These are phyloP conservation scores for Varanus komodoensis DNA, from an alignment of 2,113 vertebrate species.

Conservation along the genomic window DNA sequence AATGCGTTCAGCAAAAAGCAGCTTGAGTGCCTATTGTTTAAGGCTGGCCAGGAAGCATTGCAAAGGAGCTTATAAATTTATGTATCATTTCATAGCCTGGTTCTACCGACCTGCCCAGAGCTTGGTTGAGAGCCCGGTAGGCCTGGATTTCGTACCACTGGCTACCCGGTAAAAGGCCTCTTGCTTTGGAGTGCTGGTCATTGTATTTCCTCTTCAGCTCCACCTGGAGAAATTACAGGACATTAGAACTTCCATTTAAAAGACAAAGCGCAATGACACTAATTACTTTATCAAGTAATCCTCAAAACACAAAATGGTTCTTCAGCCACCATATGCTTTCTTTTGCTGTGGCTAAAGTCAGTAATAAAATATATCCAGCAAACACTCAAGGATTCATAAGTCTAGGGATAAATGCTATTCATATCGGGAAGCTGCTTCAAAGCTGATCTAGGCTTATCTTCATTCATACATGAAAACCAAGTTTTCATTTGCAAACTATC, in stretches of 20 bases:
- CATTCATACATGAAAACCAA: neutral
- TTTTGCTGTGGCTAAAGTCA: neutral
- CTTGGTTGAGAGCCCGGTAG: constrained; percentile 96
- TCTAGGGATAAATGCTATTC: neutral
- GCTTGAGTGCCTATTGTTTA: neutral
- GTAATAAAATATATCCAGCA: neutral
- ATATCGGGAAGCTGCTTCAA: neutral
- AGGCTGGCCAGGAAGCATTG: neutral
- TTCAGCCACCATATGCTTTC: neutral
- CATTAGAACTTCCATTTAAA: neutral
- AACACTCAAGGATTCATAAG: neutral
- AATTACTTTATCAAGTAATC: neutral
- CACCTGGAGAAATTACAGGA: constrained; percentile 80
- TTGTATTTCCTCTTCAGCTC: constrained; percentile 97
- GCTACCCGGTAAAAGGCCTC: constrained; percentile 90
- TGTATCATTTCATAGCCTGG: neutral
- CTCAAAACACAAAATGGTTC: neutral
- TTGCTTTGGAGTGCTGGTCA: constrained; percentile 88
- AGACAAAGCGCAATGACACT: neutral
- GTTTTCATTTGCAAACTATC: neutral
- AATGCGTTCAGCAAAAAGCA: neutral
- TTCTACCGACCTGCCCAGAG: constrained; percentile 89
- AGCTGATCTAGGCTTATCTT: neutral
- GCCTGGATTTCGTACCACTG: constrained; percentile 99
- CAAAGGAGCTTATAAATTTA: fast-evolving